Conservation (phyloP, 1,140 invertebrate genomes). For the Hylaeus anthracinus region DNA sequence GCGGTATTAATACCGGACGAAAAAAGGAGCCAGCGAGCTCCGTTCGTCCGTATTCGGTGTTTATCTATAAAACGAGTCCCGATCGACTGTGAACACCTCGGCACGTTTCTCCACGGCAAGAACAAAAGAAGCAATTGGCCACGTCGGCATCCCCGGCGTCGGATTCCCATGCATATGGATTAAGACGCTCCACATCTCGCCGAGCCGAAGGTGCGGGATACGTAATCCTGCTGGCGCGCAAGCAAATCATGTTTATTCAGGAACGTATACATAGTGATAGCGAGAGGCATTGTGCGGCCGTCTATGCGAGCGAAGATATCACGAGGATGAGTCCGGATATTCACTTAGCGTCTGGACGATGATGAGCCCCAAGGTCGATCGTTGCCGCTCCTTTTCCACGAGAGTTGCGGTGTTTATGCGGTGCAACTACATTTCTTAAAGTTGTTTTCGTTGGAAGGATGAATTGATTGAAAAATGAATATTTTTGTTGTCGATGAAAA, state of each 20-base stretch:
- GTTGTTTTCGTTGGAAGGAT: too few relatives aligned
- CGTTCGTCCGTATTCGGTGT: conserved; percentile 35
- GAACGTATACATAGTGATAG: conserved; percentile 55
- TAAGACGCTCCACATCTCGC: conserved; percentile 61
- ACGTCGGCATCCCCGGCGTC: conserved; percentile 30
- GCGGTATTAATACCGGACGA: conserved; percentile 21
- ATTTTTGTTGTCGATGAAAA: too few relatives aligned
- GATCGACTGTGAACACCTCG: conserved; percentile 29
- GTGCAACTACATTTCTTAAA: too few relatives aligned
- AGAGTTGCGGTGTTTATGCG: not conserved
- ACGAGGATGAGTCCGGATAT: not conserved
- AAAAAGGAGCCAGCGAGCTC: not conserved
- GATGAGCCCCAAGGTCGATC: conserved; percentile 5
- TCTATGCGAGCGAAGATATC: conserved; percentile 21
- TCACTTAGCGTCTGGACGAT: conserved; percentile 1
- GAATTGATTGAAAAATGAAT: too few relatives aligned
- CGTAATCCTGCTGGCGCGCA: conserved; percentile 51
- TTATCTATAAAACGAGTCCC: conserved; percentile 33
- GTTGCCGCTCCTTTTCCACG: too few relatives aligned
- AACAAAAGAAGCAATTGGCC: conserved; percentile 53
- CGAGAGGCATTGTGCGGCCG: conserved; percentile 4
- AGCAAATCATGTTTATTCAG: conserved; percentile 65
- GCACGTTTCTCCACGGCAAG: conserved; percentile 1
- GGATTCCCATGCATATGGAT: conserved; percentile 64
- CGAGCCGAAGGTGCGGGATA: conserved; percentile 40